A percentile compares a stretch with the other conserved stretches of the same genome.
Conservation (phyloP, 2,888 invertebrate species). For the Polymixis flavicincta region DNA sequence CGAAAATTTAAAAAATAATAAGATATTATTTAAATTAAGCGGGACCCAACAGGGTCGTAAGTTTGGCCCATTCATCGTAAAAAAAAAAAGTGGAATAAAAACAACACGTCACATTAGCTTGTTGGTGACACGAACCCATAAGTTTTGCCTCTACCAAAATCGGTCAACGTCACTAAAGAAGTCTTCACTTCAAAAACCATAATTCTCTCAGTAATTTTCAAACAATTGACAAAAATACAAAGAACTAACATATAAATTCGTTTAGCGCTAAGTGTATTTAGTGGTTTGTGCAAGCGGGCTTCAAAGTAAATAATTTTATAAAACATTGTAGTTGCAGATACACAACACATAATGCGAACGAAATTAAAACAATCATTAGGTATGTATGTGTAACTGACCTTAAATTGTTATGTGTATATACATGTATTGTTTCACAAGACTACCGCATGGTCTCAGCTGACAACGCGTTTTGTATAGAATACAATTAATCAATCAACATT, state of each 20-base stretch:
- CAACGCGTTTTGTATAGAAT: conserved; percentile 33
- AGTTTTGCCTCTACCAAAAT: no score
- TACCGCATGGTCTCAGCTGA: conserved; percentile 32
- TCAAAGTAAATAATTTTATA: background rate
- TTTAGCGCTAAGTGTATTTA: background rate
- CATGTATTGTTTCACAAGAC: conserved; percentile 26
- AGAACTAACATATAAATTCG: background rate
- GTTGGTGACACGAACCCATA: no score
- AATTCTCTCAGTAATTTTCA: background rate
- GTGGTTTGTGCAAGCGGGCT: background rate
- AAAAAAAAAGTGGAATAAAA: no score
- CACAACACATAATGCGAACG: conserved; percentile 6
- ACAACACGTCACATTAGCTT: no score
- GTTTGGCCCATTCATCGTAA: no score
- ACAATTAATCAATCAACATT: conserved; percentile 40
- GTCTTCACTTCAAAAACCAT: background rate
- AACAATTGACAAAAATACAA: background rate
- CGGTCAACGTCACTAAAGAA: no score
- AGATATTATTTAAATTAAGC: no score
- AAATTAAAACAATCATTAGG: conserved; percentile 16
- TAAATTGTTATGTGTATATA: conserved; percentile 6
- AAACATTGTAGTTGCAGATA: conserved; percentile 7
- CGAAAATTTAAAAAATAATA: no score
- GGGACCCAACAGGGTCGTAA: no score
- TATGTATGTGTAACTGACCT: conserved; percentile 17